Conservation (phyloP, 2,888 invertebrate genomes). For the Theretra japonica region DNA sequence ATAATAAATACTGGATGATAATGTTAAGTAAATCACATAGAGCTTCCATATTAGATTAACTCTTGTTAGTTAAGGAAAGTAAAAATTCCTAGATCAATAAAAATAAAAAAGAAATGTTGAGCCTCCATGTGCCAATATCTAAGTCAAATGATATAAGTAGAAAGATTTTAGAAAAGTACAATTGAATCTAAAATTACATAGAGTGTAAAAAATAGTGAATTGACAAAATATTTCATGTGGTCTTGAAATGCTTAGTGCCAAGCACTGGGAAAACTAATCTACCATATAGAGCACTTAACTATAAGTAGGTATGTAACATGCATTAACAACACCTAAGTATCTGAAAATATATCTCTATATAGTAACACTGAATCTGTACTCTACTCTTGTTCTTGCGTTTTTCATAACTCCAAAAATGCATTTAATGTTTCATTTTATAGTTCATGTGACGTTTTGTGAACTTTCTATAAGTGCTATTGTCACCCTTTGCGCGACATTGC, state of each 20-base stretch:
- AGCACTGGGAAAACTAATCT: constrained; percentile 34
- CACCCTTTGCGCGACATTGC: constrained; percentile 71
- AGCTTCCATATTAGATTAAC: neutral
- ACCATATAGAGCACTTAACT: constrained; percentile 31
- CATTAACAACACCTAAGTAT: constrained; percentile 30
- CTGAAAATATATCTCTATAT: neutral
- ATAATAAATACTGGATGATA: constrained; percentile 33
- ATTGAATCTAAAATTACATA: constrained; percentile 35
- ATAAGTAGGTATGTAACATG: constrained; percentile 21
- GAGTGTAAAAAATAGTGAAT: constrained; percentile 33
- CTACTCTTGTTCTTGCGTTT: neutral
- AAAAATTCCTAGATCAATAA: neutral
- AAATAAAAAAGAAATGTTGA: neutral
- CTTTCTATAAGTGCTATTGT: constrained; percentile 69
- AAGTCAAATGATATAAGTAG: constrained; percentile 9
- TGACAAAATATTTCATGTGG: constrained; percentile 30
- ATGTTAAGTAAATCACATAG: neutral
- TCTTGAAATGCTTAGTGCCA: constrained; percentile 27
- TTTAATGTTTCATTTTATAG: constrained; percentile 70
- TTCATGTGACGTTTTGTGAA: constrained; percentile 67
- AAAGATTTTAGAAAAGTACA: constrained; percentile 3
- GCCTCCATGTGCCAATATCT: constrained; percentile 3
- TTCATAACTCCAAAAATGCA: neutral
- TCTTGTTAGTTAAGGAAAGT: neutral
- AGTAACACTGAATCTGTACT: constrained; percentile 16